phyloP scores from a whole-genome alignment of 2,797 vertebrate genomes.

The Anisognathus igniventris region DNA sequence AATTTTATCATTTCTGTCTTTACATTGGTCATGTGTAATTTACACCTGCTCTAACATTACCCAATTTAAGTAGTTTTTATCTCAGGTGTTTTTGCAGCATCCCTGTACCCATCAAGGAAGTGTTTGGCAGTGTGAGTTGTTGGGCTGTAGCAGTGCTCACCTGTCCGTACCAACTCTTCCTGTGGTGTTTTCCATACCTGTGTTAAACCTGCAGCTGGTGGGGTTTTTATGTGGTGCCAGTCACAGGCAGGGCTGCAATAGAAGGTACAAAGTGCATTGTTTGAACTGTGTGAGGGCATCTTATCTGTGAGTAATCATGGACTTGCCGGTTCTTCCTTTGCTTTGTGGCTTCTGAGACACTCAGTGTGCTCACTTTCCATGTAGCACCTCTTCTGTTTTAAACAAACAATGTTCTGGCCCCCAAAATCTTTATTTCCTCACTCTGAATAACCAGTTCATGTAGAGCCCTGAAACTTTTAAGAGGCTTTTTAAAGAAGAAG shows the following conservation, averaged over 20 bases:
- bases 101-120: background rate
- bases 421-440: background rate
- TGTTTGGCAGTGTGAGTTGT: background rate
- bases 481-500: background rate
- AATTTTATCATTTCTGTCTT: background rate
- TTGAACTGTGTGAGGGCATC: background rate
- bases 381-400: background rate
- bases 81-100: background rate
- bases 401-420: background rate
- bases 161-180: background rate
- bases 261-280: background rate
- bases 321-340: background rate
- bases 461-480: background rate
- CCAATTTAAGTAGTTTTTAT: background rate
- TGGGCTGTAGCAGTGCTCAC: background rate
- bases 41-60: background rate
- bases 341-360: background rate
- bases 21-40: background rate
- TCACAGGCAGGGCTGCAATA: accelerated
- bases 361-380: background rate
- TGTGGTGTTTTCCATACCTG: background rate
- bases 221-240: background rate
- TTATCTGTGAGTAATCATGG: background rate
- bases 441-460: background rate
- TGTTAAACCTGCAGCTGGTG: background rate